These are phyloP conservation scores for Drosophila neutralis DNA, from an alignment of 2,888 invertebrate species.

Conservation along the genomic window DNA sequence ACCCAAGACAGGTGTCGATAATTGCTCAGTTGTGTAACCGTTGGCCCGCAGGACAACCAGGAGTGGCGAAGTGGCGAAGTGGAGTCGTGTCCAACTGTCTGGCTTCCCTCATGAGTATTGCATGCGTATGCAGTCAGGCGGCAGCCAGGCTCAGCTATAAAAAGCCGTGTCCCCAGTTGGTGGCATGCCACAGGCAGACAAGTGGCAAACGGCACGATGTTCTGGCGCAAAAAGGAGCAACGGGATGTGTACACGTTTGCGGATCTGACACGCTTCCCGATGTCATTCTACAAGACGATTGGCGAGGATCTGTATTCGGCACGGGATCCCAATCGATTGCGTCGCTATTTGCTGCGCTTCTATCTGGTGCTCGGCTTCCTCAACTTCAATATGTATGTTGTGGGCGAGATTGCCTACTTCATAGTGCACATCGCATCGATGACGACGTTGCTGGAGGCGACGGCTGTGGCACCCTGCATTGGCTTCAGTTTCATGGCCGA, in stretches of 20 bases:
- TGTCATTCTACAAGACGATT: slow-evolving; percentile 75
- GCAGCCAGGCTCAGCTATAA: slow-evolving; percentile 33
- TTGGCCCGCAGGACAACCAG: not conserved
- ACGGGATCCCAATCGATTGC: slow-evolving; percentile 48
- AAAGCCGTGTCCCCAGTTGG: slow-evolving; percentile 1
- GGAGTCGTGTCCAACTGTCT: slow-evolving; percentile 34
- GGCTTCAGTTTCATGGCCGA: slow-evolving; percentile 75
- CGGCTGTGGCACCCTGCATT: slow-evolving; percentile 77
- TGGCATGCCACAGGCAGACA: not conserved
- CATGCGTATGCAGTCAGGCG: slow-evolving; percentile 20
- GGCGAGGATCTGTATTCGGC: slow-evolving; percentile 76
- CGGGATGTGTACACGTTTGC: slow-evolving; percentile 54
- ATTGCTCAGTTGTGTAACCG: slow-evolving; percentile 45
- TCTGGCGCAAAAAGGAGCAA: slow-evolving; percentile 37
- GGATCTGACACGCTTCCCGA: slow-evolving; percentile 68
- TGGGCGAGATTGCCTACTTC: slow-evolving; percentile 76
- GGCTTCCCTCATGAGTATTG: slow-evolving; percentile 63
- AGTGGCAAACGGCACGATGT: slow-evolving; percentile 31
- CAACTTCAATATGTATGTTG: slow-evolving; percentile 72
- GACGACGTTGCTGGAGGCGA: slow-evolving; percentile 76
- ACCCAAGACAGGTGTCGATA: slow-evolving; percentile 57
- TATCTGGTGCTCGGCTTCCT: slow-evolving; percentile 64
- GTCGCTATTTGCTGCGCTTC: slow-evolving; percentile 58
- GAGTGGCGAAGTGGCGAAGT: not conserved
- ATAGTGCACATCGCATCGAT: slow-evolving; percentile 67